A percentile compares a stretch with the other conserved stretches of the same genome.
These are phyloP conservation scores for Borostomias antarcticus DNA, from an alignment of 2,797 vertebrate genomes.

Conservation along the genomic window DNA sequence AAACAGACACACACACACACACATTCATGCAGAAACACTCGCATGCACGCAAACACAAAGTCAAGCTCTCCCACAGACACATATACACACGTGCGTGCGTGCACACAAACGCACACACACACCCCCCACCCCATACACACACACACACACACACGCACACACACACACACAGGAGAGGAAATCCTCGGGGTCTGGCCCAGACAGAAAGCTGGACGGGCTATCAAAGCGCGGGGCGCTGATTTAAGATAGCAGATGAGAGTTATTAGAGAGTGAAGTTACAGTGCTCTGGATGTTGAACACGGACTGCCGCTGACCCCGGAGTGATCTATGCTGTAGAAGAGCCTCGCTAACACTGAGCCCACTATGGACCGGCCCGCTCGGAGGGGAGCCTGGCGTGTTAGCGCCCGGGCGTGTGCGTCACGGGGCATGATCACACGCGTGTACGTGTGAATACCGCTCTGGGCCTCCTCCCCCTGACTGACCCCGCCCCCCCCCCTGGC, in stretches of 20 bases:
- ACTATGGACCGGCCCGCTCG: too few species aligned
- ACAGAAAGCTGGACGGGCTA: slow-evolving; percentile 62
- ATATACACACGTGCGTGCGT: slow-evolving; percentile 19
- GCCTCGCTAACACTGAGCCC: too few species aligned
- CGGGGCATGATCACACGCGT: too few species aligned
- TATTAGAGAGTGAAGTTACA: slow-evolving; percentile 53
- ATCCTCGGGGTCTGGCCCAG: slow-evolving; percentile 36
- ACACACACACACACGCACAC: slow-evolving; percentile 1
- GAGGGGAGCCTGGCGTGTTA: too few species aligned
- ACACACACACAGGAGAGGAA: slow-evolving; percentile 12
- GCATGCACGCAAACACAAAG: slow-evolving; percentile 9
- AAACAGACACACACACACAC: slow-evolving; percentile 38
- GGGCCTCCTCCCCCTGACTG: too few species aligned
- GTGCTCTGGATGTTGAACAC: slow-evolving; percentile 52
- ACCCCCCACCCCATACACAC: too few species aligned
- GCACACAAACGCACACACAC: too few species aligned
- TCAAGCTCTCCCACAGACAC: background rate
- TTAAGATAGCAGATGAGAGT: slow-evolving; percentile 61
- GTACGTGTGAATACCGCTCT: too few species aligned
- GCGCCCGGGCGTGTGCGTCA: too few species aligned
- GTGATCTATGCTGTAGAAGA: slow-evolving; percentile 47
- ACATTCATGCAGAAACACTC: slow-evolving; percentile 34
- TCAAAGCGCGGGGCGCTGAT: slow-evolving; percentile 59
- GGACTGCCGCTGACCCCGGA: slow-evolving; percentile 47
- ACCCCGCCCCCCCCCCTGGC: too few species aligned